These are phyloP conservation scores for Nerophis ophidion DNA, from an alignment of 2,113 vertebrate genomes.

Conservation along the genomic window DNA sequence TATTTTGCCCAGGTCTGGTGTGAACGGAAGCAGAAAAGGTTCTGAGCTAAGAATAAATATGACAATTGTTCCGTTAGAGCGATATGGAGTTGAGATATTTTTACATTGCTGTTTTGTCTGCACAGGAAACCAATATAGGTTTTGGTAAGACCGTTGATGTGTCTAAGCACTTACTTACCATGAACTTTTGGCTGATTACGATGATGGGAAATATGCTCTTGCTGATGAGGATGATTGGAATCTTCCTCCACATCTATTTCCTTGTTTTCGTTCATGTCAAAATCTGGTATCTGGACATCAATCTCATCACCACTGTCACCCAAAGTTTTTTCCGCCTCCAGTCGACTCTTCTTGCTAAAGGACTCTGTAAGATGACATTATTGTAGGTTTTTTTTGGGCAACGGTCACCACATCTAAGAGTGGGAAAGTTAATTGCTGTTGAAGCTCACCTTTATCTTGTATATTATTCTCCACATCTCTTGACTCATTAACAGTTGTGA, in stretches of 20 bases:
- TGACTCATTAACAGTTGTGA: slow-evolving; percentile 27
- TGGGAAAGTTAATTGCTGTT: neutral
- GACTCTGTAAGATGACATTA: slow-evolving; percentile 26
- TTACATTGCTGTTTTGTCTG: no score
- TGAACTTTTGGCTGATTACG: neutral
- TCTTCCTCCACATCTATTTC: slow-evolving; percentile 22
- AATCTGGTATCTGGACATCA: slow-evolving; percentile 36
- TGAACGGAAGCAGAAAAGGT: no score
- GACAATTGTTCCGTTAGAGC: no score
- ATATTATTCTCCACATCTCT: slow-evolving; percentile 17
- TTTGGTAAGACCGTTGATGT: no score
- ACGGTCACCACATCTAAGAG: neutral
- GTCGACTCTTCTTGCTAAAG: slow-evolving; percentile 34
- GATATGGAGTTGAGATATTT: no score
- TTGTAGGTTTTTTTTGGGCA: no score
- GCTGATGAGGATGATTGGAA: neutral
- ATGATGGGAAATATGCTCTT: no score
- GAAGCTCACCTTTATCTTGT: slow-evolving; percentile 34
- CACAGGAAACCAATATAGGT: no score
- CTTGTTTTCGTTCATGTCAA: slow-evolving; percentile 17
- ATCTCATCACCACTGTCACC: slow-evolving; percentile 24
- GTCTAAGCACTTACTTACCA: slow-evolving; percentile 12
- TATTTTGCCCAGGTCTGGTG: no score
- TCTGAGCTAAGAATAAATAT: no score
- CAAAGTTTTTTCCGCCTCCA: neutral